phyloP scores from a whole-genome alignment of 2,888 invertebrate genomes.

The Tachina lurida region DNA sequence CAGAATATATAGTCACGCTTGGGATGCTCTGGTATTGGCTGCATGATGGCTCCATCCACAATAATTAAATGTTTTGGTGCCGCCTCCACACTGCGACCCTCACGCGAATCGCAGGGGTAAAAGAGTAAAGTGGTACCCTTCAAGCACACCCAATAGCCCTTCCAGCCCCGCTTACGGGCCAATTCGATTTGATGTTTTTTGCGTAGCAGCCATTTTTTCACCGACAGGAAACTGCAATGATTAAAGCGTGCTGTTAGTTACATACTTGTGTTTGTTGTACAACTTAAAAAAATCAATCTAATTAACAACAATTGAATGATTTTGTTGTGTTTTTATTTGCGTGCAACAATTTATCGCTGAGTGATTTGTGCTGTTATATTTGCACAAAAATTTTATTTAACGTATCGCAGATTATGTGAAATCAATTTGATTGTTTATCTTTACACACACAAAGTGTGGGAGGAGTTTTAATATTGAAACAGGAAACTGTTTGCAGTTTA shows the following conservation, averaged over 20 bases:
- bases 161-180: conserved; percentile 98
- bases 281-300: conserved; percentile 14
- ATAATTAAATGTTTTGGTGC: conserved; percentile 97
- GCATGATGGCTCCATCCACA: conserved; percentile 98
- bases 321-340: conserved; percentile 11
- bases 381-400: neutral
- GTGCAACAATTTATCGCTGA: neutral
- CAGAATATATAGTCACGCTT: conserved; percentile 99
- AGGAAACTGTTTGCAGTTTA: too few species aligned
- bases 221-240: conserved; percentile 93
- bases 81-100: conserved; percentile 94
- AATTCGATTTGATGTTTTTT: conserved; percentile 98
- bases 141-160: conserved; percentile 99
- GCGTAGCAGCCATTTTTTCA: conserved; percentile 98
- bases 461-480: too few species aligned
- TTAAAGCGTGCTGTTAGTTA: conserved; percentile 4
- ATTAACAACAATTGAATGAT: conserved; percentile 24
- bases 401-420: too few species aligned
- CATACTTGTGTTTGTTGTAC: neutral
- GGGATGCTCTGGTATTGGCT: conserved; percentile 99
- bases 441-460: too few species aligned
- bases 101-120: conserved; percentile 97
- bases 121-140: conserved; percentile 98
- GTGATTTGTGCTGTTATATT: neutral
- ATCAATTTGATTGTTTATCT: too few species aligned